phyloP scores from a whole-genome alignment of 92 coral and sea anemone genomes.

The Umimayanthus kanabou region DNA sequence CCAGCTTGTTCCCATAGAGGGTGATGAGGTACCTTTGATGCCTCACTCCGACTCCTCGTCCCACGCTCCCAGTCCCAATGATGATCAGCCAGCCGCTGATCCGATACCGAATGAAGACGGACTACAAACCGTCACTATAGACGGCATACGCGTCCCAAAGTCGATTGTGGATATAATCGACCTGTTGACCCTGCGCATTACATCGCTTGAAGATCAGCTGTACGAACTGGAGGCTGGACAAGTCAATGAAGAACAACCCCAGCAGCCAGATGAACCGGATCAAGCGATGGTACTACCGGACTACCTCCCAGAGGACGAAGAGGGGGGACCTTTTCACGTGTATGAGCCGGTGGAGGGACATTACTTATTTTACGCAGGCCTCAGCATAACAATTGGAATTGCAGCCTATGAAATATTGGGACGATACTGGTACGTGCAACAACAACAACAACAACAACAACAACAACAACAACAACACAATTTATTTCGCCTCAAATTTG shows the following conservation, averaged over 20 bases:
- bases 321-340: background rate
- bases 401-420: background rate
- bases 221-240: background rate
- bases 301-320: constrained; percentile 18
- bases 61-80: background rate
- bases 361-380: background rate
- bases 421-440: background rate
- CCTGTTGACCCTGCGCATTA: background rate
- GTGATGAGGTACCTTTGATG: background rate
- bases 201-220: constrained; percentile 3
- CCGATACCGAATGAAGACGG: background rate
- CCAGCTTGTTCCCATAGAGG: background rate
- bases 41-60: background rate
- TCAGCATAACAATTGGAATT: background rate
- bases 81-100: background rate
- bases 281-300: background rate
- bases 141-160: constrained; percentile 7
- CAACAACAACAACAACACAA: no score
- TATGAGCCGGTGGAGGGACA: constrained; percentile 1
- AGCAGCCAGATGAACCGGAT: background rate
- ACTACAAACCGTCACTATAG: background rate
- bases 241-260: background rate
- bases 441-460: no score
- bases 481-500: no score
- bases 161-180: background rate